These are phyloP conservation scores for Sebastes iracundus DNA, from an alignment of 2,797 vertebrate species.

Conservation along the genomic window DNA sequence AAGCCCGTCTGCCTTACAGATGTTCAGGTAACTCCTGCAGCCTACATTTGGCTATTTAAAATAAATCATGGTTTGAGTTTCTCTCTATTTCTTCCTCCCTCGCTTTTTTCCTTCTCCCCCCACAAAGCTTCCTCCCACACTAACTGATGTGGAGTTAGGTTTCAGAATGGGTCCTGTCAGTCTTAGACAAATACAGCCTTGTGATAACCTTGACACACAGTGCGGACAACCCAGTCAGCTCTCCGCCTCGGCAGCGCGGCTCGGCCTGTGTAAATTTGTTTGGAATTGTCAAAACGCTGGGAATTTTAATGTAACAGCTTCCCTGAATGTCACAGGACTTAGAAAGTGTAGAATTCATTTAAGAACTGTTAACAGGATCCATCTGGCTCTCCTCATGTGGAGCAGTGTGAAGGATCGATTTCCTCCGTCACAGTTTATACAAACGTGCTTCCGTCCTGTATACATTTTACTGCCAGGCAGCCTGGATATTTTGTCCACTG, in stretches of 20 bases:
- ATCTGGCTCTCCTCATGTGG: constrained; percentile 73
- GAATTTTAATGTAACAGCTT: constrained; percentile 71
- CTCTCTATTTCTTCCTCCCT: neutral
- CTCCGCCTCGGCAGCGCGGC: constrained; percentile 30
- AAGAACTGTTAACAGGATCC: constrained; percentile 77
- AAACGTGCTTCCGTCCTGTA: constrained; percentile 75
- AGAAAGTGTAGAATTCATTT: constrained; percentile 74
- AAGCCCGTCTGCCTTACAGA: constrained; percentile 14
- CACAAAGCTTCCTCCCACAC: constrained; percentile 10
- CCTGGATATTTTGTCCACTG: constrained; percentile 47
- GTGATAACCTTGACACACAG: constrained; percentile 71
- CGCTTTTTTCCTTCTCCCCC: neutral
- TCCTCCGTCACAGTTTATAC: constrained; percentile 76
- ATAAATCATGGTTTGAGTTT: constrained; percentile 48
- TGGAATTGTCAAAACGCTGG: constrained; percentile 74
- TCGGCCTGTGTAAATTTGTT: constrained; percentile 68
- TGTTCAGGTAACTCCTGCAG: constrained; percentile 17
- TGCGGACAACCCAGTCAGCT: constrained; percentile 54
- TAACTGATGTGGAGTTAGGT: constrained; percentile 52
- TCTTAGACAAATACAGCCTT: constrained; percentile 59
- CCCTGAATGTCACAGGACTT: constrained; percentile 68
- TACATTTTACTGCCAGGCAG: constrained; percentile 58
- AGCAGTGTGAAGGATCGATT: constrained; percentile 76
- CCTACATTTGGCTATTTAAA: constrained; percentile 38
- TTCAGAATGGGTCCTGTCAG: constrained; percentile 54